Percentiles rank a stretch among this genome's conserved stretches.
phyloP scores from a whole-genome alignment of 1,140 invertebrate species.

The Ips typographus region DNA sequence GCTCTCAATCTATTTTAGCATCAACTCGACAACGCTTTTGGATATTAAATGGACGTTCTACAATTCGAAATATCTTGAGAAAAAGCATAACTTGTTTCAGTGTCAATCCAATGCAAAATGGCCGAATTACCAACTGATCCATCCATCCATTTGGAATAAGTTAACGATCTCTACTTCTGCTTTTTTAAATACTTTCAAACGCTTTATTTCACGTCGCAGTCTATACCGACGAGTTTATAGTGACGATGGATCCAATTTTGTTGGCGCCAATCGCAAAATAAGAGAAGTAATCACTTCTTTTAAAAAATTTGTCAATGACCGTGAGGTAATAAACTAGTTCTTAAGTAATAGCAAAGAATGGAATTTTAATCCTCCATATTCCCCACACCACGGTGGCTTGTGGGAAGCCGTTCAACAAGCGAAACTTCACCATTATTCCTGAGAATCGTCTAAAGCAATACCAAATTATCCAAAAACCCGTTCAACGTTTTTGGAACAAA shows the following conservation, averaged over 20 bases:
- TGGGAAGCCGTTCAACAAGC: slow-evolving; percentile 46
- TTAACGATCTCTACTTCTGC: slow-evolving; percentile 43
- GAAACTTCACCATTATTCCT: not conserved
- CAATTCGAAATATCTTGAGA: too few species aligned
- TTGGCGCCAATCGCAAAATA: slow-evolving; percentile 24
- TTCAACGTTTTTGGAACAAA: too few species aligned
- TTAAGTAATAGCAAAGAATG: slow-evolving; percentile 33
- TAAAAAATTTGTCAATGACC: slow-evolving; percentile 4
- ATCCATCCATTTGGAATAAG: slow-evolving; percentile 53
- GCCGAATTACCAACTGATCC: slow-evolving; percentile 33
- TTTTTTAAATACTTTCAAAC: slow-evolving; percentile 43
- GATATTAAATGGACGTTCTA: too few species aligned
- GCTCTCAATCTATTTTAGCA: too few species aligned
- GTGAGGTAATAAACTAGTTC: not conserved
- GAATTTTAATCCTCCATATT: slow-evolving; percentile 48
- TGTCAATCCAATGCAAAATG: too few species aligned
- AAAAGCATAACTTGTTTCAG: too few species aligned
- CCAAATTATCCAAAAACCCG: too few species aligned
- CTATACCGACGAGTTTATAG: slow-evolving; percentile 23
- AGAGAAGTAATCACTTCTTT: not conserved
- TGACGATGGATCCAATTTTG: slow-evolving; percentile 38
- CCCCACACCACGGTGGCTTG: slow-evolving; percentile 47
- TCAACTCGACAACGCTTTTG: too few species aligned
- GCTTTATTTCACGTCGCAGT: slow-evolving; percentile 43
- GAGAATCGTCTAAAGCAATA: too few species aligned